Base-by-base conservation (phyloP, 2,888 invertebrate species). In the Limnephilus marmoratus region DNA sequence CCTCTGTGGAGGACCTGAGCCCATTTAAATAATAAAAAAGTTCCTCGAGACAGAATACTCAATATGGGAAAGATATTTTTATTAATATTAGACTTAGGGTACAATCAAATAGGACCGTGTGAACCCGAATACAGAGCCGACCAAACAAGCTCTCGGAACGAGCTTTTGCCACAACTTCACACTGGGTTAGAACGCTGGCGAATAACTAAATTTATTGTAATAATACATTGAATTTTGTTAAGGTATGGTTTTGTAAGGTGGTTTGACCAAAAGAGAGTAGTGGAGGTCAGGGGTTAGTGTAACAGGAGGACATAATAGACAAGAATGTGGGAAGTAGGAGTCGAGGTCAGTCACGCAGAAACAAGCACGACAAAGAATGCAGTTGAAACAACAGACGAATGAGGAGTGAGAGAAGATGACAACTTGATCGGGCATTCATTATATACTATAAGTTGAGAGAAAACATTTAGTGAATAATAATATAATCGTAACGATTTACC, bases 1-100 rank as follows among this genome's bases (percentile, higher is more conserved):
- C 88, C 88, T 88, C 88, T 89, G 49, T 29, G 88, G 80, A 89
- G 88, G 80, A 89, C n/a, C 88, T 81, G 88, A 89, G n/a, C 80
- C 88, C 80, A 89, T 89, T 89, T 89, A 89, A 89, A 89, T 89
- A 89, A 89, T 68, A 89, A 68, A 89, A 88, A 89, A 88, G 88
- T 88, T 86, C 81, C 88, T 24, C 80, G 53, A 88, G 88, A 80
- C 88, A 81, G 88, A 89, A 89, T 89, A 89, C 88, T 80, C 88
- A 89, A 89, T 89, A 89, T 89, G 88, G 88, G 88, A 89, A 80
- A 68, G 80, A 80, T 89, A 89, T 89, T 89, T 89, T 81, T 89
- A 80, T 89, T 89, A 89, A 89, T 80, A 68, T 89, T 80, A 80
- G 41, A 80, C n/a, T 80, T 34, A n/a, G 80, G 88, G 81, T 34